A percentile compares a stretch with the other conserved stretches of the same genome.
Evolutionary conservation across 2,888 invertebrate species (phyloP).

Genomic region (Sesamia inferens): DNA sequence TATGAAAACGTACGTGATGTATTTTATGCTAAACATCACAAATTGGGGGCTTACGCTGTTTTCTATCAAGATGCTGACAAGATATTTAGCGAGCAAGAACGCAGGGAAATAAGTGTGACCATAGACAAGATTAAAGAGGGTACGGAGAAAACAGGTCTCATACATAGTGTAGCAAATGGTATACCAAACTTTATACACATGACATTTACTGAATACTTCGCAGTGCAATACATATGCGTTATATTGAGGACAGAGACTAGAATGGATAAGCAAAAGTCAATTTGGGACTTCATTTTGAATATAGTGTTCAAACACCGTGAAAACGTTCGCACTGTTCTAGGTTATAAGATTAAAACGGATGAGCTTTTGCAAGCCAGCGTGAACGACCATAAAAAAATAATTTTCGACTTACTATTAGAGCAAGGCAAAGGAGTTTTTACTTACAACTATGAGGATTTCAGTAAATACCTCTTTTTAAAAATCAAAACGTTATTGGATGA

Average conservation of each 20-base stretch:
- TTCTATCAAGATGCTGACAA: slow-evolving; percentile 12
- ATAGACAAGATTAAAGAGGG: slow-evolving; percentile 20
- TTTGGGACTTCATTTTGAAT: slow-evolving; percentile 29
- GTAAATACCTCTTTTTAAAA: slow-evolving; percentile 11
- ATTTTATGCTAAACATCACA: slow-evolving; percentile 36
- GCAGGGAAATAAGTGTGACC: slow-evolving; percentile 19
- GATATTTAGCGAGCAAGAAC: slow-evolving; percentile 22
- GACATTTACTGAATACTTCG: slow-evolving; percentile 54
- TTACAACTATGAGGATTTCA: slow-evolving; percentile 4
- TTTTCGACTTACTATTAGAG: slow-evolving; percentile 20
- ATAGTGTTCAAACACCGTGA: neutral
- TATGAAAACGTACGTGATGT: slow-evolving; percentile 16
- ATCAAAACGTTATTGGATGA: neutral
- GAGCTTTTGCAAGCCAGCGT: neutral
- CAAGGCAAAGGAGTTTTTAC: slow-evolving; percentile 6
- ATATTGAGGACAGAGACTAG: slow-evolving; percentile 3
- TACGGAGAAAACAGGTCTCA: slow-evolving; percentile 39
- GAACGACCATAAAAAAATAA: neutral
- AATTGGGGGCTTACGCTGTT: slow-evolving; percentile 44
- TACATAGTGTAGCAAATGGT: slow-evolving; percentile 32
- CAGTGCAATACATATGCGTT: slow-evolving; percentile 29
- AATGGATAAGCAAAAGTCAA: neutral
- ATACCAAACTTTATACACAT: slow-evolving; percentile 47
- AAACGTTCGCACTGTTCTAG: neutral
- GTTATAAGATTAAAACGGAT: slow-evolving; percentile 23